Conservation (phyloP, 2,797 vertebrate species). For the Philypnodon macrostomus region DNA sequence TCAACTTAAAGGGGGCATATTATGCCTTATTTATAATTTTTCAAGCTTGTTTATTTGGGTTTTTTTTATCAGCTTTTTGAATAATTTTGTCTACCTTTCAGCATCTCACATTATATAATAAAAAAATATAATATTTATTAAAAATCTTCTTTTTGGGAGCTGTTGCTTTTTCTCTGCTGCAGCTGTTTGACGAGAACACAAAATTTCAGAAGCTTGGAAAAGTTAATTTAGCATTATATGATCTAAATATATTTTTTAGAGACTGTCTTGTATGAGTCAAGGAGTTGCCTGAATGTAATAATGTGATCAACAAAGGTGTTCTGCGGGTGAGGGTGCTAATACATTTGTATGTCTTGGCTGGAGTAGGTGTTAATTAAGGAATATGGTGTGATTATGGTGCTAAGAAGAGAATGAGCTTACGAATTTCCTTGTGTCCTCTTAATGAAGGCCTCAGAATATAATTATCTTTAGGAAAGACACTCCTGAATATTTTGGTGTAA, state of each 20-base stretch:
- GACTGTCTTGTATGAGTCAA: conserved; percentile 49
- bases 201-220: too few relatives aligned
- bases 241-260: conserved; percentile 32
- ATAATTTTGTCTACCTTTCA: too few relatives aligned
- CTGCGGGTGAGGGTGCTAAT: conserved; percentile 45
- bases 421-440: conserved; percentile 49
- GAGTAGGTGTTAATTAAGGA: conserved; percentile 67
- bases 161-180: too few relatives aligned
- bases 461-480: conserved; percentile 48
- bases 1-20: too few relatives aligned
- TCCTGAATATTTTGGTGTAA: conserved; percentile 30
- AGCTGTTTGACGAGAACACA: too few relatives aligned
- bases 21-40: too few relatives aligned
- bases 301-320: conserved; percentile 54
- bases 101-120: too few relatives aligned
- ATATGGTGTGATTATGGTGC: conserved; percentile 50
- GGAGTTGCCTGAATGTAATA: conserved; percentile 45
- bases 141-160: too few relatives aligned
- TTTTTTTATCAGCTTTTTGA: too few relatives aligned
- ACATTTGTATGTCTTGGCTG: conserved; percentile 59
- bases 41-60: too few relatives aligned
- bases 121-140: too few relatives aligned
- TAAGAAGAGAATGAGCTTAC: conserved; percentile 47
- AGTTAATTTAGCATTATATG: conserved; percentile 24
- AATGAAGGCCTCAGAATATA: conserved; percentile 50